phyloP scores from a whole-genome alignment of 1,140 invertebrate genomes.

The Ceratitis capitata region DNA sequence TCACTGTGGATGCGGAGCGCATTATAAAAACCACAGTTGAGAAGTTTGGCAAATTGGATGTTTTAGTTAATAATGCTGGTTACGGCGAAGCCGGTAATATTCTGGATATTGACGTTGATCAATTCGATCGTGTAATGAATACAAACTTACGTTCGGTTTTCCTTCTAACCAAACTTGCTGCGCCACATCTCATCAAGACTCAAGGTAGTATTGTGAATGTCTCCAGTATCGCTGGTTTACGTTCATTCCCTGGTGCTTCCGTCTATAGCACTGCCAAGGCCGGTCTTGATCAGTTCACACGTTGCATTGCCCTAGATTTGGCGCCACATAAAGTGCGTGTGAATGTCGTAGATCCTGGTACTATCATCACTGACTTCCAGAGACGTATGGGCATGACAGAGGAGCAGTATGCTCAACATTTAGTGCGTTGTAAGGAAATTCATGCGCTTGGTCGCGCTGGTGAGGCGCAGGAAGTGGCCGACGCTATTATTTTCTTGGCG shows the following conservation, averaged over 20 bases:
- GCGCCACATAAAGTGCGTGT: conserved; percentile 73
- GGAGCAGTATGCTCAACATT: conserved; percentile 75
- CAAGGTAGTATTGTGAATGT: conserved; percentile 84
- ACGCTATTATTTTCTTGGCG: conserved; percentile 81
- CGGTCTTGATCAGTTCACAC: conserved; percentile 83
- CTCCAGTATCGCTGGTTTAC: conserved; percentile 77
- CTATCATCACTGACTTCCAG: conserved; percentile 79
- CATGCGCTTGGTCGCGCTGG: conserved; percentile 81
- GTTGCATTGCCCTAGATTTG: conserved; percentile 76
- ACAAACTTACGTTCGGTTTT: conserved; percentile 80
- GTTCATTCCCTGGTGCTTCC: conserved; percentile 72
- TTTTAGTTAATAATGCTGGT: conserved; percentile 83
- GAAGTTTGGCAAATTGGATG: conserved; percentile 73
- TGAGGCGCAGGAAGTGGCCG: conserved; percentile 76
- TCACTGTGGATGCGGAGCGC: conserved; percentile 72
- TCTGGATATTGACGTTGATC: conserved; percentile 77
- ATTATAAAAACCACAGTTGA: conserved; percentile 73
- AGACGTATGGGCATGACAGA: conserved; percentile 76
- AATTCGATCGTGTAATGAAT: conserved; percentile 78
- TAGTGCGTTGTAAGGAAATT: conserved; percentile 76
- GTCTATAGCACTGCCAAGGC: conserved; percentile 85
- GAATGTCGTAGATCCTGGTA: conserved; percentile 81
- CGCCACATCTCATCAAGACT: conserved; percentile 76
- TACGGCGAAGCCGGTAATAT: conserved; percentile 77
- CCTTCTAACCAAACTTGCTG: conserved; percentile 78